Percentiles rank a stretch among this genome's conserved stretches.
These are phyloP conservation scores for Chaetodon trifascialis DNA, from an alignment of 2,113 vertebrate genomes.

Conservation along the genomic window DNA sequence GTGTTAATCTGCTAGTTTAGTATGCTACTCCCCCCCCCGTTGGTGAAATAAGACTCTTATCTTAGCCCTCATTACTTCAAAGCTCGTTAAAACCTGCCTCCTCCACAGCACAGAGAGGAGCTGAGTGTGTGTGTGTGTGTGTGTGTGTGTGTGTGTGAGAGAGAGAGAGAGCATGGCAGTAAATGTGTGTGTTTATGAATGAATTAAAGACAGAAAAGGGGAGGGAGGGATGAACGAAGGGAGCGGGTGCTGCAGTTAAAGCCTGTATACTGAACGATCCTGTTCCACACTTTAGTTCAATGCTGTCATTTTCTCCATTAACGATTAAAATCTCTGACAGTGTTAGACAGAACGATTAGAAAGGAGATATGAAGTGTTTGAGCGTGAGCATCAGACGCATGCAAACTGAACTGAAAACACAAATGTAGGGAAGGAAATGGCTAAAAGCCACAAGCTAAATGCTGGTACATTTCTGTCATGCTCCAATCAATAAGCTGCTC, in stretches of 20 bases:
- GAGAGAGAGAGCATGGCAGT: neutral
- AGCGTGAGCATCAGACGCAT: neutral
- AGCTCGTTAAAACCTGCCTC: constrained; percentile 76
- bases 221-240: constrained; percentile 2
- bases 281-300: too few relatives aligned
- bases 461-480: neutral
- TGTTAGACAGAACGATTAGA: neutral
- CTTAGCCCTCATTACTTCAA: constrained; percentile 72
- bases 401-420: constrained; percentile 13
- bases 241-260: constrained; percentile 1
- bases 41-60: constrained; percentile 77
- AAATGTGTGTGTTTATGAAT: constrained; percentile 29
- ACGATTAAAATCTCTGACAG: neutral
- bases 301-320: neutral
- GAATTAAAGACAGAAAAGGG: neutral
- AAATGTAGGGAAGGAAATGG: constrained; percentile 21
- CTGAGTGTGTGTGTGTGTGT: neutral
- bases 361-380: neutral
- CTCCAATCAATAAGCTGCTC: neutral
- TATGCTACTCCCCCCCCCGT: neutral
- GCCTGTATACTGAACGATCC: neutral
- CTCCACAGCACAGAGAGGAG: constrained; percentile 32
- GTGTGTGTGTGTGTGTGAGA: neutral
- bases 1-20: constrained; percentile 31
- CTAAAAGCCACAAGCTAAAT: neutral